Base-by-base conservation (phyloP, 2,797 vertebrate genomes). In the Iguana delicatissima region DNA sequence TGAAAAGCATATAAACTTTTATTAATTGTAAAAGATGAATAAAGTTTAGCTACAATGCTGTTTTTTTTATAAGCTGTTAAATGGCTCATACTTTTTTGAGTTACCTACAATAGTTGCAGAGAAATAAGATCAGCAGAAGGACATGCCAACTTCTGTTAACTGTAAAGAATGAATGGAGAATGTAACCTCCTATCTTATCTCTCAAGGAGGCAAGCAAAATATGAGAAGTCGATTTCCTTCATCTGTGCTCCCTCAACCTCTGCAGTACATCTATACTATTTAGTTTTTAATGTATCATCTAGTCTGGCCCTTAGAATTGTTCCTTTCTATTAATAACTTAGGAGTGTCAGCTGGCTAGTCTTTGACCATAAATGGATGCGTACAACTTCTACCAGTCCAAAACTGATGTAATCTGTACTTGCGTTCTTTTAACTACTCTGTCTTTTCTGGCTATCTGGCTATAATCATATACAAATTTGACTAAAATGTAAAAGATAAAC, bases 401-500 rank as follows among this genome's bases (percentile, higher is more conserved):
- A 69, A 84, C 91, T 87, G 94, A 38, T 89, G n/a, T 18, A 83
- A 73, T 62, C 82, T 67, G 69, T 87, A 85, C 91, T 91, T 92
- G 72, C 89, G 67, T 92, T 14, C 74, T 91, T 77, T 93, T 69
- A 79, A 92, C 84, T 94, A 62, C 91, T 94, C 91, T 90, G 85
- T 90, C 92, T 64, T 42, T 50, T 9, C 80, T 82, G 64, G 83
- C 55, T 80, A 57, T 92, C 90, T 87, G 46, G 88, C 42, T 80
- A 76, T 92, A 92, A 93, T 88, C 85, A 81, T 57, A 91, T 79
- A 64, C 20, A 92, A 90, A 93, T 86, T 57, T 76, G 76, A 83
- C 80, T 83, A 73, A 92, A 89, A 67, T 87, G 1, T 95, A 96
- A 93, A 92, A 80, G 10, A 85, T 93, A 91, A 89, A 77, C 12